Evolutionary conservation across 1,140 invertebrate species (phyloP), one percentile per base, ranked within the genome.

Genomic region (Lineus longissimus): DNA sequence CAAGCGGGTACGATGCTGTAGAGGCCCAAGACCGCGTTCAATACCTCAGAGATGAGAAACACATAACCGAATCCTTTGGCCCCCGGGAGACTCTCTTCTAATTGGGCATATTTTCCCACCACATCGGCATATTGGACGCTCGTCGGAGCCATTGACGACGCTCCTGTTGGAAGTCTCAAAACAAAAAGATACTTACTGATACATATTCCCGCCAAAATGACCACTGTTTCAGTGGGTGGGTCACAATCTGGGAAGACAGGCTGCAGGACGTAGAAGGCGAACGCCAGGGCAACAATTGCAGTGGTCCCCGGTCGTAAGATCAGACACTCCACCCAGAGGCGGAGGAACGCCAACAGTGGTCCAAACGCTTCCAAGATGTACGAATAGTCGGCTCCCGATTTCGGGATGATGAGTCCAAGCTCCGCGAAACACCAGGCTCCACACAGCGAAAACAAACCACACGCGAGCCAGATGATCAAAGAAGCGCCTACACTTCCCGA

Each of bases 401-500:
- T 62, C 0, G 51, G 23, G 27, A 71, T 71, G 7, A 30, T 57
- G 27, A 31, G 17, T 29, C 63, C 63, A 7, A 72, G 59, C 61
- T 72, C 70, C 2, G 69, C 64, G 41, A 69, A 72, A 59, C 70
- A 69, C 33, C 63, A 69, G 23, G 70, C 66, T 41, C 70, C 70
- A 69, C 93, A 80, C 67, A 93, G 81, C 0, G 91, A 91, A 45
- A 94, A 84, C 1, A 89, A 63, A 57, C 92, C 92, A 71, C 91
- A 92, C 1, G 86, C 76, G 7, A 85, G 83, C 92, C 92, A 94
- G 31, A 93, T 84, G 13, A 93, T 77, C 1, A 94, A 81, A 71
- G 90, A 89, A 65, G 91, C 81, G 13, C 87, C 91, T 1, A 93
- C 86, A 0, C 91, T 93, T 29, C 90, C 90, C 1, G 91, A 88